Conservation (phyloP, 2,888 invertebrate genomes). For the Pelosia muscerda region DNA sequence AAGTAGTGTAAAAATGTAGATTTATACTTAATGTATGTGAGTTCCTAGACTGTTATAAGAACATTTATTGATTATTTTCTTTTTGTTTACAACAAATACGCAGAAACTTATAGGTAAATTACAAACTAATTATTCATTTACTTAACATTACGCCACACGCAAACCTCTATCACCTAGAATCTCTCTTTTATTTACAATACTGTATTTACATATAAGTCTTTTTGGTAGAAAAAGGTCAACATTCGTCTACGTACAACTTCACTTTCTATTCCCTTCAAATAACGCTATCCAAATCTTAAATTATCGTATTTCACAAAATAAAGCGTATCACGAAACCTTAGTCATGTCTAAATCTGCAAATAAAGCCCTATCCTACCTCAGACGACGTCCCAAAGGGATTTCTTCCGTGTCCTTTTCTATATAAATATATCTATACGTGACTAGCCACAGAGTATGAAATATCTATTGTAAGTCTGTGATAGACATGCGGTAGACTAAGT, state of each 20-base stretch:
- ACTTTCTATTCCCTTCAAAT: conserved; percentile 7
- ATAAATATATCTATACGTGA: conserved; percentile 41
- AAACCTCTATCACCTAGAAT: too few relatives aligned
- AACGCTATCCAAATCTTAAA: conserved; percentile 56
- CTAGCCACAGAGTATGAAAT: conserved; percentile 46
- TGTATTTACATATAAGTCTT: neutral
- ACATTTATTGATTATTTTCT: neutral
- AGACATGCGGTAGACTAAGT: conserved; percentile 31
- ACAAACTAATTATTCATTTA: neutral
- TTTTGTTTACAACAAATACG: neutral
- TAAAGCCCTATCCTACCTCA: conserved; percentile 63
- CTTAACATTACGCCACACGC: neutral
- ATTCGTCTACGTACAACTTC: neutral
- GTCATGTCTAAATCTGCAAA: conserved; percentile 69
- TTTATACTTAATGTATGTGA: neutral
- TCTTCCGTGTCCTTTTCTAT: conserved; percentile 41
- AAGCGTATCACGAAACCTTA: conserved; percentile 67
- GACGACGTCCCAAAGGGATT: conserved; percentile 64
- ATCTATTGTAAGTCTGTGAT: conserved; percentile 11
- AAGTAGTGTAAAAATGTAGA: neutral
- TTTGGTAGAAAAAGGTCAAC: neutral
- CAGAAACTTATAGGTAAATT: neutral
- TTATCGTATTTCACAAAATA: conserved; percentile 60
- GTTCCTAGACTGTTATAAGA: neutral
- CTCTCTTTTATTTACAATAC: too few relatives aligned